Evolutionary conservation across 2,888 invertebrate species (phyloP).

Genomic region (Epiblema foenella): DNA sequence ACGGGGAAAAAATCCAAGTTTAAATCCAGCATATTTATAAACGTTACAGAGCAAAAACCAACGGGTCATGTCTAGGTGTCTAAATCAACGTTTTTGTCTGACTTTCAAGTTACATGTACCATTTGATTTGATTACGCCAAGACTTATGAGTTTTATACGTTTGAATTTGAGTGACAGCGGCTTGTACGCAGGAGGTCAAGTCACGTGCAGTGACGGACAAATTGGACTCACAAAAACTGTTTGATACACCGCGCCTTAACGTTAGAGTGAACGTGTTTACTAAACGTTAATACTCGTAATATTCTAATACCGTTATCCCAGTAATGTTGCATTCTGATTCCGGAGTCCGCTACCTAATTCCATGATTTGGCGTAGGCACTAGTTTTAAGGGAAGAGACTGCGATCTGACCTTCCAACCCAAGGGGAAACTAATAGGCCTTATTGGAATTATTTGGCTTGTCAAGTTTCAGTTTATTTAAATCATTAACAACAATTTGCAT

Average conservation of each 20-base stretch:
- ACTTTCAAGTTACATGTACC: background rate
- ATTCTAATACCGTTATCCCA: too few relatives aligned
- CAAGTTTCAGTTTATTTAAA: too few relatives aligned
- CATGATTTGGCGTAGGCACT: too few relatives aligned
- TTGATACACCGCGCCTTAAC: slow-evolving; percentile 39
- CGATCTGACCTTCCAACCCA: too few relatives aligned
- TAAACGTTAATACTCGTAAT: background rate
- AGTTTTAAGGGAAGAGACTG: too few relatives aligned
- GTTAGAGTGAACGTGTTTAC: slow-evolving; percentile 14
- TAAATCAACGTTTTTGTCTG: background rate
- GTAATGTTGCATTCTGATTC: too few relatives aligned
- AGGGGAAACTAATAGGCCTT: too few relatives aligned
- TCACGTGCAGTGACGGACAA: slow-evolving; percentile 46
- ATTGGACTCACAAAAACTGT: slow-evolving; percentile 45
- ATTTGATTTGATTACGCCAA: slow-evolving; percentile 22
- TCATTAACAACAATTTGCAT: too few relatives aligned
- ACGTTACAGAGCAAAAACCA: background rate
- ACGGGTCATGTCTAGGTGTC: slow-evolving; percentile 9
- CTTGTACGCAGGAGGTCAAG: slow-evolving; percentile 9
- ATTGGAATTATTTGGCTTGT: too few relatives aligned
- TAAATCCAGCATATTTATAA: background rate
- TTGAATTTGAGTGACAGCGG: slow-evolving; percentile 16
- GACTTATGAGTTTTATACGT: slow-evolving; percentile 13
- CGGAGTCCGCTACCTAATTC: too few relatives aligned
- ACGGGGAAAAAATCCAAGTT: background rate